A percentile compares a stretch with the other conserved stretches of the same genome.
These are phyloP conservation scores for Scartelaos histophorus DNA, from an alignment of 2,113 vertebrate species.

Conservation along the genomic window DNA sequence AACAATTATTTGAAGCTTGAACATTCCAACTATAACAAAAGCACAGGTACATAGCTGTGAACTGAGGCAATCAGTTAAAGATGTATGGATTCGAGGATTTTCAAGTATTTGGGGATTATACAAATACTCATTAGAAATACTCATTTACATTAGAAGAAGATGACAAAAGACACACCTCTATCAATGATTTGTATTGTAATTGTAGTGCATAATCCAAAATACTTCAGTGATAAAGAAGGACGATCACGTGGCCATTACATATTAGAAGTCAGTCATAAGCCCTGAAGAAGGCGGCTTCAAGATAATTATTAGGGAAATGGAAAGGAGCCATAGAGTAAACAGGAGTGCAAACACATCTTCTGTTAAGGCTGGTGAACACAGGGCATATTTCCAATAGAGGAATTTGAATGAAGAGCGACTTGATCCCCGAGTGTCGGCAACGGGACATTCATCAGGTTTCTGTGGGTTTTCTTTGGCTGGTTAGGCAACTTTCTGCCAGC, in stretches of 20 bases:
- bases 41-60: not conserved
- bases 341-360: not conserved
- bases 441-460: constrained; percentile 50
- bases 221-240: not conserved
- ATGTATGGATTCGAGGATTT: not conserved
- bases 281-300: not conserved
- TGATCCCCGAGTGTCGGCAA: constrained; percentile 44
- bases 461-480: constrained; percentile 64
- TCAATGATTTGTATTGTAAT: not conserved
- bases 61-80: not conserved
- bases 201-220: not conserved
- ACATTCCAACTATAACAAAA: not conserved
- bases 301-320: constrained; percentile 13
- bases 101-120: too few relatives aligned
- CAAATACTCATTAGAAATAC: too few relatives aligned
- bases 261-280: not conserved
- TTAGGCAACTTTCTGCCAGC: constrained; percentile 41
- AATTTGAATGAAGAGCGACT: constrained; percentile 59
- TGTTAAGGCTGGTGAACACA: constrained; percentile 1
- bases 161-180: too few relatives aligned
- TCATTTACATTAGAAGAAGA: too few relatives aligned
- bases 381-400: constrained; percentile 51
- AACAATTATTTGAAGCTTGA: not conserved
- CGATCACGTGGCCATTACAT: not conserved
- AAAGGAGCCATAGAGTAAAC: not conserved